These are phyloP conservation scores for Lepidocyrtinus sp. DNA, from an alignment of 2,888 invertebrate genomes.

Conservation along the genomic window DNA sequence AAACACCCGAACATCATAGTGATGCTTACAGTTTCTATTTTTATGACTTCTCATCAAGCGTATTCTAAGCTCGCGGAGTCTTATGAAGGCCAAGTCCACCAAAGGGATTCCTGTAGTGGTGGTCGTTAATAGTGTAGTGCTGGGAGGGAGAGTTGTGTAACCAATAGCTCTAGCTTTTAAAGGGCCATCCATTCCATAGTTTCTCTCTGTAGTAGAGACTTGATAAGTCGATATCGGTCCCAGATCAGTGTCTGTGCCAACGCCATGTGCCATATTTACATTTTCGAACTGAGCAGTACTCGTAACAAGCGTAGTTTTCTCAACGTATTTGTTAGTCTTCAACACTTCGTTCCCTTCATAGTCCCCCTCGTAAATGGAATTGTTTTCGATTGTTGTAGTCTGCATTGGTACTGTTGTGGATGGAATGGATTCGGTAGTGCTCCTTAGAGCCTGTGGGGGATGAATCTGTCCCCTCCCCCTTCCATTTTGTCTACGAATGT, in stretches of 20 bases:
- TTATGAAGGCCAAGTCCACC: slow-evolving; percentile 24
- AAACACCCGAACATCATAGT: slow-evolving; percentile 7
- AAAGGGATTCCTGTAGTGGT: slow-evolving; percentile 16
- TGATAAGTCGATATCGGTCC: too few relatives aligned
- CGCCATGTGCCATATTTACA: neutral
- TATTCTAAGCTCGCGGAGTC: slow-evolving; percentile 25
- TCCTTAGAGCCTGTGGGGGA: slow-evolving; percentile 24
- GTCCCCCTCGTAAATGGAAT: slow-evolving; percentile 12
- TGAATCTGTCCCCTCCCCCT: neutral
- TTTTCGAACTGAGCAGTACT: neutral
- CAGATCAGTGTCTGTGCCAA: neutral
- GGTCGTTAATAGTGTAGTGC: neutral
- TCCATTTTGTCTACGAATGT: neutral
- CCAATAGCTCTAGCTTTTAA: neutral
- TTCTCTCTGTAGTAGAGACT: neutral
- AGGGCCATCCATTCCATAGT: neutral
- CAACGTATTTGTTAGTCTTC: neutral
- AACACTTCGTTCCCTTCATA: neutral
- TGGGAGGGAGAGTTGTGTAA: too few relatives aligned
- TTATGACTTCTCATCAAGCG: neutral
- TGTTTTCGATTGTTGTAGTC: slow-evolving; percentile 15
- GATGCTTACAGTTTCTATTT: slow-evolving; percentile 41
- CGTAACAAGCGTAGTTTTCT: neutral
- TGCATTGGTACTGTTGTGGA: neutral
- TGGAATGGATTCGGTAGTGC: slow-evolving; percentile 11